Conservation (phyloP, 1,140 invertebrate species). For the Andricus grossulariae region DNA sequence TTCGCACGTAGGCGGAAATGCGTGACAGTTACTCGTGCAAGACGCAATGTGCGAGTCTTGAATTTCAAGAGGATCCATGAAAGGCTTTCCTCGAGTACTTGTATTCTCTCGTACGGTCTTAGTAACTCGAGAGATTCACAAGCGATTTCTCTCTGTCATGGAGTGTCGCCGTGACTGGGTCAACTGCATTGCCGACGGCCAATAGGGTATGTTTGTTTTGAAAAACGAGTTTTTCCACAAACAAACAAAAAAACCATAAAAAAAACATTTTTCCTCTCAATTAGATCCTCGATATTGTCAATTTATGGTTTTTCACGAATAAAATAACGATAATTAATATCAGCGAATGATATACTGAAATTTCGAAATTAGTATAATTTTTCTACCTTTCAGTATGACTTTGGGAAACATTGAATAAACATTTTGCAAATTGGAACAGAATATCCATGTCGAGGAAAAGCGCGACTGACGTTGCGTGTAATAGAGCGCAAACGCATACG, state of each 20-base stretch:
- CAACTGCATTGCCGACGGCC: slow-evolving; percentile 52
- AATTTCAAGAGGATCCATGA: slow-evolving; percentile 50
- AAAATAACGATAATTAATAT: too few relatives aligned
- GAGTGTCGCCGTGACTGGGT: slow-evolving; percentile 60
- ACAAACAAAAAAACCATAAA: neutral
- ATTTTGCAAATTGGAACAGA: slow-evolving; percentile 24
- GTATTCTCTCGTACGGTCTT: slow-evolving; percentile 39
- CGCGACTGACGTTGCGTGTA: slow-evolving; percentile 17
- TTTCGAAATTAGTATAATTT: too few relatives aligned
- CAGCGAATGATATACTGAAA: too few relatives aligned
- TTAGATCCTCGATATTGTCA: neutral
- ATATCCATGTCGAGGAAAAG: neutral
- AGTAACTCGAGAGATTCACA: slow-evolving; percentile 48
- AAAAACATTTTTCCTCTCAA: neutral
- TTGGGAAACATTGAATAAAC: neutral
- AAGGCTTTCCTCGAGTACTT: slow-evolving; percentile 45
- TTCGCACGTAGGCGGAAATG: slow-evolving; percentile 44
- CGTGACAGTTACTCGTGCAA: slow-evolving; percentile 37
- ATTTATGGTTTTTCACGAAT: too few relatives aligned
- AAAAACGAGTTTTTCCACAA: neutral
- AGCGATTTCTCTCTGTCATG: slow-evolving; percentile 54
- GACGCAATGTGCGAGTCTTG: slow-evolving; percentile 44
- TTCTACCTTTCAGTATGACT: too few relatives aligned
- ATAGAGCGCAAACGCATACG: slow-evolving; percentile 19
- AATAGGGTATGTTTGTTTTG: neutral